These are phyloP conservation scores for Calypte anna DNA, from an alignment of 2,113 vertebrate species.

Conservation along the genomic window DNA sequence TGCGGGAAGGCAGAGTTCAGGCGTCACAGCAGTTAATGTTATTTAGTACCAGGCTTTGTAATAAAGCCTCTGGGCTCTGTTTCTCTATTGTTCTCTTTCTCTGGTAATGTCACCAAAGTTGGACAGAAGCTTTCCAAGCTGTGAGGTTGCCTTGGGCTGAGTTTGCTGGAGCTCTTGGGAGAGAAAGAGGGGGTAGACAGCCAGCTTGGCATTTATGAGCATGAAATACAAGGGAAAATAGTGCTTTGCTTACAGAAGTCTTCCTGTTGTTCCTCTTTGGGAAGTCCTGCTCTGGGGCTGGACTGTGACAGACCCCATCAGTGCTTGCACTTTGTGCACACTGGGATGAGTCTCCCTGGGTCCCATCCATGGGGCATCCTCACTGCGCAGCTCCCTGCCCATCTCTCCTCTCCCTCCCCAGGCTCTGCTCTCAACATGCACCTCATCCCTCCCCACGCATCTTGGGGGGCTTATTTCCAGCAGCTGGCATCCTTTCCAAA, in stretches of 20 bases:
- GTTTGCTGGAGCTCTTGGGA: not conserved
- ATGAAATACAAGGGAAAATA: not conserved
- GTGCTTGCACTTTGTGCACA: rapidly evolving
- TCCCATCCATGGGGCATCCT: not conserved
- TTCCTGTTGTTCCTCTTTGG: not conserved
- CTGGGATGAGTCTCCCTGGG: not conserved
- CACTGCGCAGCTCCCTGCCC: rapidly evolving
- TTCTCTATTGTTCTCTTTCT: conserved; percentile 43
- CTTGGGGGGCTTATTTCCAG: conserved; percentile 41
- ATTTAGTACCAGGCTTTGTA: not conserved
- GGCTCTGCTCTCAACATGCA: not conserved
- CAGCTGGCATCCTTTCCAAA: conserved; percentile 55
- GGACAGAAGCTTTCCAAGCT: conserved; percentile 61
- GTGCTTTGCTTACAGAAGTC: not conserved
- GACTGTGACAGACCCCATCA: rapidly evolving
- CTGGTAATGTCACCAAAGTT: conserved; percentile 54
- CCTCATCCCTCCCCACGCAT: not conserved
- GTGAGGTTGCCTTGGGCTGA: conserved; percentile 34
- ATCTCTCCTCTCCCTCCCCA: not conserved
- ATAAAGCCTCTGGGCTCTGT: not conserved
- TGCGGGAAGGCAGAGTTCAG: not conserved
- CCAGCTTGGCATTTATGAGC: not conserved
- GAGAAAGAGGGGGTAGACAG: not conserved
- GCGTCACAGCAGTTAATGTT: not conserved
- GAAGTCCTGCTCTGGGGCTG: rapidly evolving